Percentiles rank a stretch among this genome's conserved stretches.
These are phyloP conservation scores for Hozukius guyotensis DNA, from an alignment of 2,797 vertebrate species.

Conservation along the genomic window DNA sequence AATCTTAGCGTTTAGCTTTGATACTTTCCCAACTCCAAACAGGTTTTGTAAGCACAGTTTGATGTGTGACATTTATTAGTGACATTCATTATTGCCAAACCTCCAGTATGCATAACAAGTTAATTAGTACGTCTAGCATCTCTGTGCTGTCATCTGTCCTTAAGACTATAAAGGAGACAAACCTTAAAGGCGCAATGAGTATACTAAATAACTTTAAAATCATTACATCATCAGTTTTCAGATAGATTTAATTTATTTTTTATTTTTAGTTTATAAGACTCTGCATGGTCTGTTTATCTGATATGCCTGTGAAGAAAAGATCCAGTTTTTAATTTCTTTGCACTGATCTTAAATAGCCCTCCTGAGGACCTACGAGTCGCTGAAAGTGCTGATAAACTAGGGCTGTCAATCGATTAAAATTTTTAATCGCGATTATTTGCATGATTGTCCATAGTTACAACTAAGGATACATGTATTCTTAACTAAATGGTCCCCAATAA, in stretches of 20 bases:
- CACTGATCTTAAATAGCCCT: too few relatives aligned
- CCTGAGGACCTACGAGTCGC: too few relatives aligned
- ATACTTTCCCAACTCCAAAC: neutral
- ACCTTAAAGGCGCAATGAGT: neutral
- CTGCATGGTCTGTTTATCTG: neutral
- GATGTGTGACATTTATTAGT: neutral
- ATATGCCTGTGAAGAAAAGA: neutral
- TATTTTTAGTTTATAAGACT: neutral
- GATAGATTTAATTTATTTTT: neutral
- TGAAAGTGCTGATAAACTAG: too few relatives aligned
- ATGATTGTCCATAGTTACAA: too few relatives aligned
- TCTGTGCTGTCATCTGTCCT: neutral
- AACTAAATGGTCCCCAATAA: too few relatives aligned
- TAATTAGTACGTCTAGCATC: neutral
- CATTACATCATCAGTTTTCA: neutral
- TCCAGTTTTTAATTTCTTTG: neutral
- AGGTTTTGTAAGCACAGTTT: neutral
- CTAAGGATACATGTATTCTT: too few relatives aligned
- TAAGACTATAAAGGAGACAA: neutral
- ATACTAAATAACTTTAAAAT: neutral
- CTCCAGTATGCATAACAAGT: slow-evolving; percentile 8
- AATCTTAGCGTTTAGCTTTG: neutral
- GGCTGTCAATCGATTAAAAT: too few relatives aligned
- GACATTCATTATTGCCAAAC: neutral
- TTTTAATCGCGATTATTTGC: too few relatives aligned